phyloP scores from a whole-genome alignment of 2,797 vertebrate species.

The Gallinago solitaria region DNA sequence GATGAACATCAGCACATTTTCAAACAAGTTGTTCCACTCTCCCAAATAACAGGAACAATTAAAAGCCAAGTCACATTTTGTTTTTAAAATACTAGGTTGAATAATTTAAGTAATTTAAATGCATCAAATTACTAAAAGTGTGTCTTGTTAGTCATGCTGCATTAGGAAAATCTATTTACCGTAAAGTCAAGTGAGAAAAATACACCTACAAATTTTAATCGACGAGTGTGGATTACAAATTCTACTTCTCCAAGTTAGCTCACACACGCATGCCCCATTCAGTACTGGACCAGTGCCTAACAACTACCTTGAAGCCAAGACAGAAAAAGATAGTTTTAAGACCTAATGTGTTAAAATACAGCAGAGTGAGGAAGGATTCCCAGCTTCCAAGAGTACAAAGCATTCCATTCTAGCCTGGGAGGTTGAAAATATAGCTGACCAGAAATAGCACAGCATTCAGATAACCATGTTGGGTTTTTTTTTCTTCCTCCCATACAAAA shows the following conservation, averaged over 20 bases:
- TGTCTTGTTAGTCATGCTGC: constrained; percentile 1
- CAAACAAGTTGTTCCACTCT: constrained; percentile 58
- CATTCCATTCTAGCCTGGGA: constrained; percentile 48
- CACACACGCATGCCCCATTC: not conserved
- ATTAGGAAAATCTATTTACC: not conserved
- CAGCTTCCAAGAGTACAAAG: constrained; percentile 59
- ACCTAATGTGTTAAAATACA: constrained; percentile 17
- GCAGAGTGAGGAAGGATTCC: constrained; percentile 13
- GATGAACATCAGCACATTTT: constrained; percentile 63
- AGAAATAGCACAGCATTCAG: constrained; percentile 59
- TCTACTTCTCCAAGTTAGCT: not conserved
- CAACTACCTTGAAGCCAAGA: not conserved
- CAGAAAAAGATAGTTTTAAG: constrained; percentile 33
- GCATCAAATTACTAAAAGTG: not conserved
- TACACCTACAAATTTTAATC: not conserved
- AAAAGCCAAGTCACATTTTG: constrained; percentile 42
- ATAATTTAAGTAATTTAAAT: constrained; percentile 15
- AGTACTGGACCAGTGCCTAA: not conserved
- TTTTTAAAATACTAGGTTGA: constrained; percentile 1
- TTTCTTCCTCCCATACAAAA: not conserved
- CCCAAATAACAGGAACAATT: constrained; percentile 15
- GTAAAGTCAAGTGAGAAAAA: not conserved
- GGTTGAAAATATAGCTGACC: constrained; percentile 59
- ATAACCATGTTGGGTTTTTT: constrained; percentile 19
- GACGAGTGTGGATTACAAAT: not conserved